Evolutionary conservation across 2,113 vertebrate species (phyloP).

Genomic region (Rhabdornis inornatus): DNA sequence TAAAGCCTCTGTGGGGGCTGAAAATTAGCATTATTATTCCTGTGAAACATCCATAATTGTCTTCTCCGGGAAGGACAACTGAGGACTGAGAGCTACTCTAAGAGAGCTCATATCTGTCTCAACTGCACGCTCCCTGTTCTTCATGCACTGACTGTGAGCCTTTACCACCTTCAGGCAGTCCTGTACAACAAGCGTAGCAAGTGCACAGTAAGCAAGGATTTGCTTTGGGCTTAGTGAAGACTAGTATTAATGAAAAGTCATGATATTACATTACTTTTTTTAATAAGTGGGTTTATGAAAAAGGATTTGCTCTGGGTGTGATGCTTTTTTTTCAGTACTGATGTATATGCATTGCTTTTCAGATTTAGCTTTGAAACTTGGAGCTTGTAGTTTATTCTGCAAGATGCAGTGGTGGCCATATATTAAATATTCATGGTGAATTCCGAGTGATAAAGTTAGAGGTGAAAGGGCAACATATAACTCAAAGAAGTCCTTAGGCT

Average conservation of each 20-base stretch:
- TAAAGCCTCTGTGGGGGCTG: neutral
- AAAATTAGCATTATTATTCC: neutral
- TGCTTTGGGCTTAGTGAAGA: constrained; percentile 55
- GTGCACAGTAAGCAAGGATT: constrained; percentile 26
- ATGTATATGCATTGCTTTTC: constrained; percentile 6
- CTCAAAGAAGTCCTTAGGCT: neutral
- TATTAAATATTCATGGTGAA: constrained; percentile 44
- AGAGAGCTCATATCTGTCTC: neutral
- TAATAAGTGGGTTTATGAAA: constrained; percentile 50
- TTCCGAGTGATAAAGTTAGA: neutral
- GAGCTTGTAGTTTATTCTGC: neutral
- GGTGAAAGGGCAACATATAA: constrained; percentile 15
- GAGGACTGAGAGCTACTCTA: neutral
- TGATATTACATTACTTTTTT: constrained; percentile 48
- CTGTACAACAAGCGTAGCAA: neutral
- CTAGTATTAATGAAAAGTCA: constrained; percentile 57
- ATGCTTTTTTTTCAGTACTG: neutral
- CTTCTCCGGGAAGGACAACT: neutral
- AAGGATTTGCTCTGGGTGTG: constrained; percentile 34
- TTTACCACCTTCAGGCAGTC: constrained; percentile 4
- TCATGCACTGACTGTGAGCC: neutral
- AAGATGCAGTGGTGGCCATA: neutral
- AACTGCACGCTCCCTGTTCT: accelerated
- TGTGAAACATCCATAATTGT: neutral
- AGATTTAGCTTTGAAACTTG: constrained; percentile 4